Base-by-base conservation (phyloP, 2,888 invertebrate genomes). In the Lasioglossum morio region DNA sequence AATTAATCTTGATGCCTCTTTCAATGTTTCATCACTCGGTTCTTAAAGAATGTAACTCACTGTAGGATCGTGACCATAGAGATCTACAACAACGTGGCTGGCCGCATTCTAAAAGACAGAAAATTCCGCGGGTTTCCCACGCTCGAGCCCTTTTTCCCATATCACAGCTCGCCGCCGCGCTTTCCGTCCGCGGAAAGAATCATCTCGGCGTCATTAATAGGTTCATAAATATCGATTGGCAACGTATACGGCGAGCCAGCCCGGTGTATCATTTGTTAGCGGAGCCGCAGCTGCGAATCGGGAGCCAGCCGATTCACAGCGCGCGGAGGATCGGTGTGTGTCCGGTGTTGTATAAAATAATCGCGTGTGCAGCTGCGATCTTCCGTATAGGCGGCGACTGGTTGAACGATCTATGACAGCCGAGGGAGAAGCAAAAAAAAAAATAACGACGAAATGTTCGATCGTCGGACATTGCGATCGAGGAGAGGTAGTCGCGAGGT, bases 141-240 rank as follows among this genome's bases (percentile, higher is more conserved):
- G 63, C 30, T 30, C 30, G 30, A 30, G 30, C 30, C 63, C 63
- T 63, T 63, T 63, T 63, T 63, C 63, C 63, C 63, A 63, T 63
- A 63, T 63, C 63, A 63, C 79, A 73, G 86, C 48, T 78, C 77
- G 79, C 72, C 43, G 79, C 37, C 63, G 5, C 60, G 63, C 16
- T n/a, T 16, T 30, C 27, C 63, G 27, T 57, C 63, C 63, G 30
- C 30, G 30, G 63, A 16, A 16, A 27, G 63, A 63, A 63, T 63
- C 63, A 27, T 63, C 63, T 63, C 60, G 60, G 60, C 63, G 63
- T 63, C 57, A 57, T 57, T 63, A 63, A 63, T 30, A 63, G 63
- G 63, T 27, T 27, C 63, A 30, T 66, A 63, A 63, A 63, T 63
- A 63, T 63, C 63, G 63, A 30, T 30, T 5, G 60, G 30, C 60